Percentiles rank a stretch among this genome's conserved stretches.
Conservation (phyloP, 2,113 vertebrate genomes). For the Halichoeres trimaculatus region DNA sequence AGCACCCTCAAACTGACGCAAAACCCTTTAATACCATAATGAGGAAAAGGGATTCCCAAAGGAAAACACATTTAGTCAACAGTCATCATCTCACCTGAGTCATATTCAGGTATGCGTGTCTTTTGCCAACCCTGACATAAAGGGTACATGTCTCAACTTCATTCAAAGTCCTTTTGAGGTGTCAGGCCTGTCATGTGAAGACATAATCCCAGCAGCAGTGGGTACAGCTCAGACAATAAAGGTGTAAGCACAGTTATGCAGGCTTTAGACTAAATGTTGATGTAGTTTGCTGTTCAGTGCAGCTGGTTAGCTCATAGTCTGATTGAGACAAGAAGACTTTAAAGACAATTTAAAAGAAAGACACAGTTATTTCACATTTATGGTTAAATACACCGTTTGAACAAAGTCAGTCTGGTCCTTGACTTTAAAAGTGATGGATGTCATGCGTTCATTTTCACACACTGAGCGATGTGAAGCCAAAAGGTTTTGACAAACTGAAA, state of each 20-base stretch:
- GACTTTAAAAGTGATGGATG: too few relatives aligned
- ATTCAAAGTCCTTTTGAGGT: slow-evolving; percentile 22
- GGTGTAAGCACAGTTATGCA: background rate
- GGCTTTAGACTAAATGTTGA: background rate
- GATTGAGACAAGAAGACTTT: too few relatives aligned
- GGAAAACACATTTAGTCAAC: slow-evolving; percentile 8
- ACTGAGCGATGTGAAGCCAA: too few relatives aligned
- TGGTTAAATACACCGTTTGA: too few relatives aligned
- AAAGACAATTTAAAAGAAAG: too few relatives aligned
- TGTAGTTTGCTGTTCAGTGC: too few relatives aligned
- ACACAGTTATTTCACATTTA: too few relatives aligned
- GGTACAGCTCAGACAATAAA: background rate
- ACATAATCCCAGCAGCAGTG: background rate
- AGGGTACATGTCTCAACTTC: slow-evolving; percentile 27
- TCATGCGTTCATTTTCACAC: too few relatives aligned
- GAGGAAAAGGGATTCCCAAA: background rate
- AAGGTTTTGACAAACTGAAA: too few relatives aligned
- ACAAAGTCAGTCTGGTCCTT: too few relatives aligned
- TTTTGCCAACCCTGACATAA: background rate
- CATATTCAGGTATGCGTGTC: slow-evolving; percentile 28
- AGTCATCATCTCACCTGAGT: slow-evolving; percentile 30
- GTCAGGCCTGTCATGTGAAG: background rate
- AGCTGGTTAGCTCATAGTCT: too few relatives aligned
- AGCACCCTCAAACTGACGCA: background rate
- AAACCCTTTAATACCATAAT: slow-evolving; percentile 1